Conservation (phyloP, 2,113 vertebrate species). For the Sinosuthora webbiana region DNA sequence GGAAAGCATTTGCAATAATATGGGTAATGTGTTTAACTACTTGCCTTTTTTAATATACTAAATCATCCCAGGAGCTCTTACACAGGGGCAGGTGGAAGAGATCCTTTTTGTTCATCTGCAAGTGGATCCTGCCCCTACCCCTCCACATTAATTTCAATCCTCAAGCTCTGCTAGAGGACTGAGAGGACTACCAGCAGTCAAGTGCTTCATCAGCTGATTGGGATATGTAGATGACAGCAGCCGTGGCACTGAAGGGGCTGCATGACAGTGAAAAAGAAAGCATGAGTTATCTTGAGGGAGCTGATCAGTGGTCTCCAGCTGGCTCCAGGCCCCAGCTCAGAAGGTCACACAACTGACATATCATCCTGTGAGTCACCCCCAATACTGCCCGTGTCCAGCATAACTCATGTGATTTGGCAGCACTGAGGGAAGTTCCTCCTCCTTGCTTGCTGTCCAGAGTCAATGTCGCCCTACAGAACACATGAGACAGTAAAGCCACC, state of each 20-base stretch:
- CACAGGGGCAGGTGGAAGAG: neutral
- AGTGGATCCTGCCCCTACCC: neutral
- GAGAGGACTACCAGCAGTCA: neutral
- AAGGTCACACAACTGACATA: constrained; percentile 33
- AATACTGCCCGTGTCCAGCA: neutral
- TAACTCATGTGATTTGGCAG: neutral
- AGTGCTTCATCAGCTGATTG: neutral
- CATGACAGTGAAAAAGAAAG: neutral
- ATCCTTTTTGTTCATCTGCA: neutral
- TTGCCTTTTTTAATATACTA: neutral
- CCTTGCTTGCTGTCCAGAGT: neutral
- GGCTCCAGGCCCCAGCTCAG: neutral
- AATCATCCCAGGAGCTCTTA: neutral
- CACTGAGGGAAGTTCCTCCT: neutral
- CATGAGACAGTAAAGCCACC: neutral
- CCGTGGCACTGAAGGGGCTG: neutral
- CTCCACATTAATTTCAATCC: neutral
- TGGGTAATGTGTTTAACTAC: neutral
- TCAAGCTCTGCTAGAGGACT: neutral
- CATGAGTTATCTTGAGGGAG: neutral
- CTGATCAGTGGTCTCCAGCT: neutral
- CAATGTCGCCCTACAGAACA: neutral
- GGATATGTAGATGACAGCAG: neutral
- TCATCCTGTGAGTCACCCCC: neutral
- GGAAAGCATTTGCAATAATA: neutral